These are phyloP conservation scores for Spinibarbus caldwelli DNA, from an alignment of 2,797 vertebrate species.

Conservation along the genomic window DNA sequence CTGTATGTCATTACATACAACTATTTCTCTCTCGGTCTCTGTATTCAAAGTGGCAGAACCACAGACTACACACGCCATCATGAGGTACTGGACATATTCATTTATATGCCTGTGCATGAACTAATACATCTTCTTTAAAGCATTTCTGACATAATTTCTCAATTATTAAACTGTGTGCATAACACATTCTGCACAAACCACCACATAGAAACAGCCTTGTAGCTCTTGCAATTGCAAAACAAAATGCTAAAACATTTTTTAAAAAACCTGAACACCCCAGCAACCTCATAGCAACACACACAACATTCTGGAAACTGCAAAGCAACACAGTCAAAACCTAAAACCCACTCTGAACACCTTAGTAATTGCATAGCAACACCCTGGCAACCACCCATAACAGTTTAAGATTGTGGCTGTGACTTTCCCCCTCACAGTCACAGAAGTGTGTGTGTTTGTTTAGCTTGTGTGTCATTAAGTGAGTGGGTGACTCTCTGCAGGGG, in stretches of 20 bases:
- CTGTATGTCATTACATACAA: neutral
- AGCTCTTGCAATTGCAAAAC: neutral
- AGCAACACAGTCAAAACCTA: neutral
- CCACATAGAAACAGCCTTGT: neutral
- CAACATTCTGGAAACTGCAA: neutral
- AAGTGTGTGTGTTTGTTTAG: slow-evolving; percentile 11
- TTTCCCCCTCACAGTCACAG: neutral
- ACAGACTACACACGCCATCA: neutral
- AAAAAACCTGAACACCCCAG: neutral
- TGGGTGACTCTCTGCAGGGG: slow-evolving; percentile 20
- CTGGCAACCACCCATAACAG: neutral
- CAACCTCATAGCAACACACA: neutral
- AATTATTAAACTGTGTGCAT: neutral
- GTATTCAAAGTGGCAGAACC: neutral
- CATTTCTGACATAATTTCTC: neutral
- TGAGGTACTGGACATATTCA: no score
- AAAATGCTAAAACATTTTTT: neutral
- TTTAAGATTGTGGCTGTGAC: neutral
- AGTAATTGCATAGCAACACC: neutral
- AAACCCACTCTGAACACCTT: no score
- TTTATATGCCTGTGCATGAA: neutral
- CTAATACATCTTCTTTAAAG: neutral
- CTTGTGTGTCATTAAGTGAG: slow-evolving; percentile 17
- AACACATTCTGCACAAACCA: neutral
- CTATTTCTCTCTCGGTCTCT: neutral